Evolutionary conservation across 2,888 invertebrate species (phyloP).

Genomic region (Sthenelais limicola): DNA sequence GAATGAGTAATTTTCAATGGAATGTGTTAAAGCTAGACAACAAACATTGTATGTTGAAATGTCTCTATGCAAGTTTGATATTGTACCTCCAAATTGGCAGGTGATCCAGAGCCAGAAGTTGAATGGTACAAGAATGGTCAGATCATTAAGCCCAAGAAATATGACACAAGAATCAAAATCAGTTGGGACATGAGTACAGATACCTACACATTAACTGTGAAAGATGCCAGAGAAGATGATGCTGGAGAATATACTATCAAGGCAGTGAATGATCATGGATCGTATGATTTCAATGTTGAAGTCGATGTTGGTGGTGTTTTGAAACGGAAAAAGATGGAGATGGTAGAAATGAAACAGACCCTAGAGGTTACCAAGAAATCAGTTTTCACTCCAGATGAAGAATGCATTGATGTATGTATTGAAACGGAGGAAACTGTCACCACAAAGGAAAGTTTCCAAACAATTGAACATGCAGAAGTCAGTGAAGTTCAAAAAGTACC

Average conservation of each 20-base stretch:
- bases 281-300: constrained; percentile 11
- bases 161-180: constrained; percentile 8
- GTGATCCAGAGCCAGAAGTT: constrained; percentile 56
- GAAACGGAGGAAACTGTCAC: too few relatives aligned
- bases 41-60: too few relatives aligned
- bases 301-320: constrained; percentile 21
- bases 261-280: constrained; percentile 55
- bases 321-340: background rate
- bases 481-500: too few relatives aligned
- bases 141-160: constrained; percentile 41
- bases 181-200: constrained; percentile 47
- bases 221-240: constrained; percentile 52
- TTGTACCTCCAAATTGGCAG: too few relatives aligned
- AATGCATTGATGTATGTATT: too few relatives aligned
- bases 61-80: too few relatives aligned
- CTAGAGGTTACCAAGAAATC: constrained; percentile 11
- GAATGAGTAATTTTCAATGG: too few relatives aligned
- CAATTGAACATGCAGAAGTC: too few relatives aligned
- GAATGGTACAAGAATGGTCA: constrained; percentile 64
- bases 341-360: constrained; percentile 6
- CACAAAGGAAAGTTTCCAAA: too few relatives aligned
- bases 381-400: too few relatives aligned
- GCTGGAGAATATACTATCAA: constrained; percentile 59
- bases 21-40: too few relatives aligned
- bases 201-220: constrained; percentile 54